Conservation (phyloP, 2,888 invertebrate species). For the Phytoseiulus persimilis region DNA sequence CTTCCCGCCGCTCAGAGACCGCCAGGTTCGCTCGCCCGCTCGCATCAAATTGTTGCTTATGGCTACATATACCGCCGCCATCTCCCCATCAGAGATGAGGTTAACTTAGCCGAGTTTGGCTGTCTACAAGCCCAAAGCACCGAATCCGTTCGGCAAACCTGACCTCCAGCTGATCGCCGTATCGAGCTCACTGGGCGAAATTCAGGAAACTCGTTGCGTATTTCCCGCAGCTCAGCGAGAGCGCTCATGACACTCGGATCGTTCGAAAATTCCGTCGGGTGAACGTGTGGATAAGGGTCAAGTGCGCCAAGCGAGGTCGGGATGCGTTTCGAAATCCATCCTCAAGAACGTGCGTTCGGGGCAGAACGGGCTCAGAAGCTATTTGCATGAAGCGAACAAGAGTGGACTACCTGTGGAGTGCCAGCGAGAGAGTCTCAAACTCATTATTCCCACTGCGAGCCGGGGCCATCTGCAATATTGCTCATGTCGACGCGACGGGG, state of each 20-base stretch:
- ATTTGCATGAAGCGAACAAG: background rate
- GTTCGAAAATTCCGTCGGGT: no score
- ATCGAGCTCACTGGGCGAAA: background rate
- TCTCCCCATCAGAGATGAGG: background rate
- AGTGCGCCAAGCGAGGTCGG: no score
- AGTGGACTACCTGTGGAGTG: background rate
- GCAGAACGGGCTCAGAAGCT: background rate
- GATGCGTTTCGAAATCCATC: background rate
- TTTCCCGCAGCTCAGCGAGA: no score
- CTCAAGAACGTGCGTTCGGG: background rate
- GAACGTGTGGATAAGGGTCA: no score
- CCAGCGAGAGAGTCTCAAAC: background rate
- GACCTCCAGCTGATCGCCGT: background rate
- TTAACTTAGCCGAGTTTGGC: background rate
- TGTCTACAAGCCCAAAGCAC: background rate
- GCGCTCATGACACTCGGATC: no score
- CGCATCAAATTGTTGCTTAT: background rate
- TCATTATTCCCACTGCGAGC: background rate
- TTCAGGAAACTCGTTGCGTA: no score
- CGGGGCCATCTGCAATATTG: background rate
- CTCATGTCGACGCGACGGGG: background rate
- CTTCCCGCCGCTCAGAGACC: background rate
- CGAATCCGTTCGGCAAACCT: background rate
- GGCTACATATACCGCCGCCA: background rate
- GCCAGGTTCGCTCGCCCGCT: background rate